A percentile compares a stretch with the other conserved stretches of the same genome.
Evolutionary conservation across 1,140 invertebrate species (phyloP).

Genomic region (Dryas iulia): DNA sequence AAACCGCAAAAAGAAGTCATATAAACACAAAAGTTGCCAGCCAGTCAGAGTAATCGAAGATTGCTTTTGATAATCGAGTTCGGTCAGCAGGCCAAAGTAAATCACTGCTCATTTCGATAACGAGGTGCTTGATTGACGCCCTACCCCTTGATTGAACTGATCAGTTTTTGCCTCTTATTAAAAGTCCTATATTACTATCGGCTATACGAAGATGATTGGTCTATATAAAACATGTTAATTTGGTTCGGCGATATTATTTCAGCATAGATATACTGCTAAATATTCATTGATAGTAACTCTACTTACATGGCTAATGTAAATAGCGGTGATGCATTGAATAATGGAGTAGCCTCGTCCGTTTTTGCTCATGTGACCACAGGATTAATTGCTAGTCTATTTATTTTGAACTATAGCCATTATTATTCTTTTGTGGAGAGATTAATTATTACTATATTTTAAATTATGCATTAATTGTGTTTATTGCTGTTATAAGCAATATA

Average conservation of each 20-base stretch:
- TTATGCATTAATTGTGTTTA: too few relatives aligned
- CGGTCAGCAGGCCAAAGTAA: slow-evolving; percentile 66
- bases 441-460: too few relatives aligned
- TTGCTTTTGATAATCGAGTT: slow-evolving; percentile 56
- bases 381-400: slow-evolving; percentile 10
- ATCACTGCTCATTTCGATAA: slow-evolving; percentile 72
- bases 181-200: slow-evolving; percentile 53
- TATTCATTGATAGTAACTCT: slow-evolving; percentile 28
- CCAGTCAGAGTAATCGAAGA: slow-evolving; percentile 41
- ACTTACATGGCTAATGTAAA: slow-evolving; percentile 28
- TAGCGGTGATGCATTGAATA: slow-evolving; percentile 27
- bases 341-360: slow-evolving; percentile 21
- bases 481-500: too few relatives aligned
- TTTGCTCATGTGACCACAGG: slow-evolving; percentile 14
- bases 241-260: slow-evolving; percentile 35
- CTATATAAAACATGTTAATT: slow-evolving; percentile 41
- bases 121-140: slow-evolving; percentile 69
- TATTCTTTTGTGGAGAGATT: too few relatives aligned
- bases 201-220: slow-evolving; percentile 40
- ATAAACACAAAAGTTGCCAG: slow-evolving; percentile 35
- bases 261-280: slow-evolving; percentile 20
- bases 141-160: slow-evolving; percentile 70
- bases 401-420: neutral
- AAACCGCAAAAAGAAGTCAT: neutral
- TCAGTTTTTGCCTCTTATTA: slow-evolving; percentile 70